Base-by-base conservation (phyloP, 2,888 invertebrate genomes). In the Mimas tiliae region DNA sequence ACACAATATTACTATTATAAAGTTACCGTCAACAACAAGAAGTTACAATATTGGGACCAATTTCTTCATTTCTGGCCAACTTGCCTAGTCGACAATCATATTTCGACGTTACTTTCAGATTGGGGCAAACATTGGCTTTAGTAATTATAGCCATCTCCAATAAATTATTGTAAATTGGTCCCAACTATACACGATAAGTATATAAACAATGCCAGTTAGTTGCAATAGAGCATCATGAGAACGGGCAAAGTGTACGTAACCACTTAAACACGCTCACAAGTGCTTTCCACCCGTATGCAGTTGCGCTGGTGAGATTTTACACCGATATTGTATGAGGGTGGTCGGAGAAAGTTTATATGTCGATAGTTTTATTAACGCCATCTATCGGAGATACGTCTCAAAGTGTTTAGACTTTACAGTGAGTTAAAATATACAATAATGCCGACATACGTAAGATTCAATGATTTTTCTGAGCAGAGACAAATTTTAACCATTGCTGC, bases 191-290 rank as follows among this genome's bases (percentile, higher is more conserved):
- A 16, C n/a, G 12, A 14, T 27, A 52, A 58, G 58, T 47, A 19
- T 52, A 72, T 62, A 72, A 11, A 66, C 63, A 65, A 38, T 12
- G 38, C 19, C 38, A 65, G 62, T 67, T 65, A 68, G 69, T 52
- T 62, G 65, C 47, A 69, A 72, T 70, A 70, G 64, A 74, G 80
- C 77, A 71, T 70, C 75, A 74, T 70, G 77, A 71, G 80, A 79
- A 78, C 82, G 81, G 72, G 77, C 73, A 77, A 81, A 78, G 75
- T 82, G 68, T 70, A 78, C 69, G 71, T 53, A 64, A 80, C 82
- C 87, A 84, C 89, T 85, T 77, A 76, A 86, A 90, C 90, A 90
- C 90, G 90, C 88, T 84, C 88, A 78, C 85, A 74, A 80, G 81
- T 81, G 85, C 84, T 80, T 74, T 71, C 75, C 84, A 79, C 81